Percentiles rank a stretch among this genome's conserved stretches.
Conservation (phyloP, 2,797 vertebrate genomes). For the Scyliorhinus canicula region DNA sequence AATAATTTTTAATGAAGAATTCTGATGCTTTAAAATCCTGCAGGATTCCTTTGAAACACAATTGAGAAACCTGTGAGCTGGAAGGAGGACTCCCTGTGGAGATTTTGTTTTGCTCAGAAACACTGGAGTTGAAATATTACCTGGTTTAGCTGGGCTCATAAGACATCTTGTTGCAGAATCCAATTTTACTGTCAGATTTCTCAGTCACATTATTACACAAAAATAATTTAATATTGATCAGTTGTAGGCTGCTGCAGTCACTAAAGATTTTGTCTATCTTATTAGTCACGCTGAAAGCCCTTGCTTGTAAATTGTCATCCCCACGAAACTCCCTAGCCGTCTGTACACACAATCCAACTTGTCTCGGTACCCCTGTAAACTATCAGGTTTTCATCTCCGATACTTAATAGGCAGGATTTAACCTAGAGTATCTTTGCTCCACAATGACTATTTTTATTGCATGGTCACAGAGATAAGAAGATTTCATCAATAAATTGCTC, state of each 20-base stretch:
- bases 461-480: slow-evolving; percentile 51
- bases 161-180: neutral
- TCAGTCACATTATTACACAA: slow-evolving; percentile 32
- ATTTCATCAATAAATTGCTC: slow-evolving; percentile 51
- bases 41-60: neutral
- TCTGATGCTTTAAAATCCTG: neutral
- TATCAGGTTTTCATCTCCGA: neutral
- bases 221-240: slow-evolving; percentile 29
- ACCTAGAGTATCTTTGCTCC: slow-evolving; percentile 48
- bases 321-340: neutral
- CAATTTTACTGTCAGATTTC: slow-evolving; percentile 3
- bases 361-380: neutral
- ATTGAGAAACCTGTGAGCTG: neutral
- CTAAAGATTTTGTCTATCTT: neutral
- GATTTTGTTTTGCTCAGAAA: neutral
- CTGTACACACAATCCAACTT: neutral
- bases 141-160: neutral
- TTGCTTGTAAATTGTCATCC: neutral
- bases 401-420: slow-evolving; percentile 41
- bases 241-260: neutral
- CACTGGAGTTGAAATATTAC: neutral
- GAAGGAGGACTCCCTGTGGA: neutral
- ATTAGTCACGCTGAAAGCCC: neutral
- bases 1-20: slow-evolving; percentile 16
- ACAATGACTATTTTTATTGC: slow-evolving; percentile 54